Percentiles rank a stretch among this genome's conserved stretches.
Evolutionary conservation across 92 coral and sea anemone genomes (phyloP).

Genomic region (Parazoanthus darwini): DNA sequence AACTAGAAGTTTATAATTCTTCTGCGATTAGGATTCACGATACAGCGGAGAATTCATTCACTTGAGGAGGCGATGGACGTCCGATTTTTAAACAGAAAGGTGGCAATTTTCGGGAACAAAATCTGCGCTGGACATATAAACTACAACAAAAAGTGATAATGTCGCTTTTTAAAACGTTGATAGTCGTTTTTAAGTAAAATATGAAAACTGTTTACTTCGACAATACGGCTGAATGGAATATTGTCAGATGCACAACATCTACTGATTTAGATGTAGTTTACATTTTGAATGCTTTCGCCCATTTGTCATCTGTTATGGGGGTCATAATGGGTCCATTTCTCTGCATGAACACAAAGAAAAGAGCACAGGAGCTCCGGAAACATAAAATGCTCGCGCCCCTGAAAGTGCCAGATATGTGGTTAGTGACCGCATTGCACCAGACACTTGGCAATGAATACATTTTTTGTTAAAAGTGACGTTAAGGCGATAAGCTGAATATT

Average conservation of each 20-base stretch:
- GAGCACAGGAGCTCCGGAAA: neutral
- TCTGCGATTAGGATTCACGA: neutral
- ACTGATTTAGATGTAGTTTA: neutral
- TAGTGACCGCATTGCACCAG: neutral
- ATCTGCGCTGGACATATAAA: too few species aligned
- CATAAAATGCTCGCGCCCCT: neutral
- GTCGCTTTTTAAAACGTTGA: too few species aligned
- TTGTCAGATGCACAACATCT: too few species aligned
- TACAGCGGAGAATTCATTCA: neutral
- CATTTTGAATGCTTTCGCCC: slow-evolving; percentile 1
- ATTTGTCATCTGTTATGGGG: neutral
- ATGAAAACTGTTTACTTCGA: too few species aligned
- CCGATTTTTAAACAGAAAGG: too few species aligned
- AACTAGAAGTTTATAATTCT: too few species aligned
- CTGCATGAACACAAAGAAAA: neutral
- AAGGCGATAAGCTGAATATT: too few species aligned
- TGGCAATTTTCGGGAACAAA: too few species aligned
- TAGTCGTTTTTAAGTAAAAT: too few species aligned
- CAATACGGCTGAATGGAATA: too few species aligned
- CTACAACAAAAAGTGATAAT: too few species aligned
- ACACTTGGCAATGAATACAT: neutral
- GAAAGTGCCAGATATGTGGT: neutral
- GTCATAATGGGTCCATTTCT: neutral
- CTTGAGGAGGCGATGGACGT: neutral
- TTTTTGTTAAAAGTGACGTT: neutral